Evolutionary conservation across 2,797 vertebrate genomes (phyloP).

Genomic region (Pseudochaenichthys georgianus): DNA sequence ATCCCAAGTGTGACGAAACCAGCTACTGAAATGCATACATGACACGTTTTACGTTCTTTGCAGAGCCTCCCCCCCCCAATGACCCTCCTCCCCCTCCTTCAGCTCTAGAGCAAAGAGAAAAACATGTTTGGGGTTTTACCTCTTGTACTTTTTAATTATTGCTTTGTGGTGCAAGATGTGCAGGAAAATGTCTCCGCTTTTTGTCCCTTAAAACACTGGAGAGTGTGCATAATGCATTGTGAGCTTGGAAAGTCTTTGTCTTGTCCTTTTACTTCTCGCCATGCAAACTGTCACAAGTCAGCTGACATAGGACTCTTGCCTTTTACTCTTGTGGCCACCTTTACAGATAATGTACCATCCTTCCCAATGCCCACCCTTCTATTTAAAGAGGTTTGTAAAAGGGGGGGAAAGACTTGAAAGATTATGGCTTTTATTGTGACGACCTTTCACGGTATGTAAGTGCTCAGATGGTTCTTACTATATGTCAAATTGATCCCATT

Average conservation of each 20-base stretch:
- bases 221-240: constrained; percentile 90
- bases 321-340: constrained; percentile 82
- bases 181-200: constrained; percentile 87
- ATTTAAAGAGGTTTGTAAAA: constrained; percentile 67
- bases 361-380: constrained; percentile 58
- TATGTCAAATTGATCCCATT: constrained; percentile 55
- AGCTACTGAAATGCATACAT: constrained; percentile 92
- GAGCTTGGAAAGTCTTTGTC: constrained; percentile 81
- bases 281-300: constrained; percentile 75
- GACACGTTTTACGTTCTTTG: constrained; percentile 86
- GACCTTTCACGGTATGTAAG: constrained; percentile 56
- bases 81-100: constrained; percentile 11
- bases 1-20: constrained; percentile 89
- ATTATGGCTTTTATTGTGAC: constrained; percentile 61
- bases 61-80: constrained; percentile 31
- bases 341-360: constrained; percentile 73
- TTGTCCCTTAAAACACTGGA: constrained; percentile 93
- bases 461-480: constrained; percentile 63
- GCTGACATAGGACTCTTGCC: constrained; percentile 73
- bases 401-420: constrained; percentile 50
- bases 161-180: constrained; percentile 91
- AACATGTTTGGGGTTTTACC: constrained; percentile 78
- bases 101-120: constrained; percentile 54
- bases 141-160: constrained; percentile 82
- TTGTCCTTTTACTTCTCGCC: constrained; percentile 78